phyloP scores from a whole-genome alignment of 2,113 vertebrate species.

The Trematomus loennbergii region DNA sequence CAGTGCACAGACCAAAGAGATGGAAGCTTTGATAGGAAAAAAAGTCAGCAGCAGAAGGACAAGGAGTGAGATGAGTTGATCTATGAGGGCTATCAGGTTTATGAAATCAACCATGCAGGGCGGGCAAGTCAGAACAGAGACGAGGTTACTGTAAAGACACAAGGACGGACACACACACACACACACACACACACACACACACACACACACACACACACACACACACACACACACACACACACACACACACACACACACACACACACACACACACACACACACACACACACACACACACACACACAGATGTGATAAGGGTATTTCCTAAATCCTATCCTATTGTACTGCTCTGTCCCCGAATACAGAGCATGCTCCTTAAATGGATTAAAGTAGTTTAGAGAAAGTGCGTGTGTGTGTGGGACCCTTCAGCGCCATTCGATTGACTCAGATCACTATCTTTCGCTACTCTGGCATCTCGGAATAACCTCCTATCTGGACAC shows the following conservation, averaged over 20 bases:
- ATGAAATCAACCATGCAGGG: constrained; percentile 58
- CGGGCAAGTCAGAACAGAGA: constrained; percentile 46
- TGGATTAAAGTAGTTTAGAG: constrained; percentile 60
- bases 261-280: no score
- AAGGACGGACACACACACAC: constrained; percentile 14
- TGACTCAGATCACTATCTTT: constrained; percentile 72
- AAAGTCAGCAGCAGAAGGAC: constrained; percentile 30
- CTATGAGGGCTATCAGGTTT: constrained; percentile 45
- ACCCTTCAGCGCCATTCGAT: constrained; percentile 69
- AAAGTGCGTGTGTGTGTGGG: constrained; percentile 28
- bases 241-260: no score
- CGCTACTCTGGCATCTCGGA: constrained; percentile 56
- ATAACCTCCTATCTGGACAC: constrained; percentile 59
- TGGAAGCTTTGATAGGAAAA: constrained; percentile 36
- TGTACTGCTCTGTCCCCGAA: constrained; percentile 52
- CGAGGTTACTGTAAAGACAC: constrained; percentile 51
- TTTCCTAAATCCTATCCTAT: constrained; percentile 69
- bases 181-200: no score
- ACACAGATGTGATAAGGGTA: constrained; percentile 49
- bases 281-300: not conserved
- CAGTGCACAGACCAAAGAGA: not conserved
- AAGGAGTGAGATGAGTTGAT: constrained; percentile 42
- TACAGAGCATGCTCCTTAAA: constrained; percentile 63
- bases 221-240: no score
- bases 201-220: no score